Percentiles rank a stretch among this genome's conserved stretches.
Conservation (phyloP, 2,113 vertebrate genomes). For the Noctilio leporinus region DNA sequence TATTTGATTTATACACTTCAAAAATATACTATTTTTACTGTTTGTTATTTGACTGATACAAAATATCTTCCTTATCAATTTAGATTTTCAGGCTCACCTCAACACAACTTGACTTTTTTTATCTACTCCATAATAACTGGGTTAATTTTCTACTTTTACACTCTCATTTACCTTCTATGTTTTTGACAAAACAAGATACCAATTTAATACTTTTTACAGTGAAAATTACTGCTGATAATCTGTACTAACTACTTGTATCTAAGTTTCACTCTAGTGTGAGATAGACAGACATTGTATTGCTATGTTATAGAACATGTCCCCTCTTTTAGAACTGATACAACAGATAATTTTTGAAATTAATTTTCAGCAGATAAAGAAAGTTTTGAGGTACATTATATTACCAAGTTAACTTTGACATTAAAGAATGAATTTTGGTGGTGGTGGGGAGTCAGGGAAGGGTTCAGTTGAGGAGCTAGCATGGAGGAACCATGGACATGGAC, state of each 20-base stretch:
- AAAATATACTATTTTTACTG: background rate
- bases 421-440: background rate
- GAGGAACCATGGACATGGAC: too few species aligned
- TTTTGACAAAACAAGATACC: background rate
- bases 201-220: background rate
- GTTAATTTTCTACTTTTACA: background rate
- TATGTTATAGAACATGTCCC: background rate
- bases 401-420: background rate
- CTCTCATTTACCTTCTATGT: background rate
- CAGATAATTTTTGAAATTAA: slow-evolving; percentile 1
- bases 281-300: background rate
- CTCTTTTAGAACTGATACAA: slow-evolving; percentile 18
- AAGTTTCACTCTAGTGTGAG: background rate
- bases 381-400: background rate
- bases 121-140: background rate
- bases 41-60: background rate
- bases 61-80: background rate
- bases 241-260: background rate
- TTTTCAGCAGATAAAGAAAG: slow-evolving; percentile 23
- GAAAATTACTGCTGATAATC: background rate
- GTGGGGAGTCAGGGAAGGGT: too few species aligned
- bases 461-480: too few species aligned
- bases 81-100: background rate
- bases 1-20: slow-evolving; percentile 16
- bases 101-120: background rate